A percentile compares a stretch with the other conserved stretches of the same genome.
Evolutionary conservation across 1,140 invertebrate genomes (phyloP).

Genomic region (Drosophila hydei): DNA sequence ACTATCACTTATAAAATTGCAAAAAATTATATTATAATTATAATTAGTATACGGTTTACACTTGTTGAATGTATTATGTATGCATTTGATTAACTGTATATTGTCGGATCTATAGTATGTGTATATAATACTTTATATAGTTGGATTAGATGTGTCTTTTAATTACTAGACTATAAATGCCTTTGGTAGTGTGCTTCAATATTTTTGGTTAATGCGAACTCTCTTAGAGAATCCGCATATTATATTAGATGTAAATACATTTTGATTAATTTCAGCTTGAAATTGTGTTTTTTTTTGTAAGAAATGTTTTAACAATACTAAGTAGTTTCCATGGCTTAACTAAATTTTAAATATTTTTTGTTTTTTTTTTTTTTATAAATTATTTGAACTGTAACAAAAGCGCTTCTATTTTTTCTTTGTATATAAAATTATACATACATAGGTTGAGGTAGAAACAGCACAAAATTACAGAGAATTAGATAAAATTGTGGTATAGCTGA

Average conservation of each 20-base stretch:
- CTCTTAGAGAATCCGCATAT: constrained; percentile 54
- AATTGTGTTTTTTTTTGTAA: constrained; percentile 5
- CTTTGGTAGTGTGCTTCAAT: constrained; percentile 58
- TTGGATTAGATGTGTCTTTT: constrained; percentile 29
- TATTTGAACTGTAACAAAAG: constrained; percentile 80
- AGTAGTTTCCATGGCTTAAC: constrained; percentile 50
- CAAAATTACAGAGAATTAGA: constrained; percentile 50
- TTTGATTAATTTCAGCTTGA: constrained; percentile 49
- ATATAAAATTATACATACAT: constrained; percentile 34
- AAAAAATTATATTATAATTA: constrained; percentile 57
- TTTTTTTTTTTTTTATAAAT: constrained; percentile 34
- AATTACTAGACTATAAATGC: constrained; percentile 55
- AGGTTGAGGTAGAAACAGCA: constrained; percentile 72
- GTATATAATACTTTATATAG: constrained; percentile 46
- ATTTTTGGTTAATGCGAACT: constrained; percentile 17
- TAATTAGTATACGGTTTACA: constrained; percentile 35
- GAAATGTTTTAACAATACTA: constrained; percentile 35
- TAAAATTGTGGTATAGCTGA: constrained; percentile 9
- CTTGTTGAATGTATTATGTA: constrained; percentile 13
- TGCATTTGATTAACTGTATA: constrained; percentile 75
- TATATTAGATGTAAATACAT: constrained; percentile 31
- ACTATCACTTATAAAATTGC: constrained; percentile 78
- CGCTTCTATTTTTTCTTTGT: constrained; percentile 51
- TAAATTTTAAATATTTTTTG: constrained; percentile 49
- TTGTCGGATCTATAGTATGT: constrained; percentile 72